phyloP scores from a whole-genome alignment of 2,888 invertebrate genomes.

The Pterobdella sp. region DNA sequence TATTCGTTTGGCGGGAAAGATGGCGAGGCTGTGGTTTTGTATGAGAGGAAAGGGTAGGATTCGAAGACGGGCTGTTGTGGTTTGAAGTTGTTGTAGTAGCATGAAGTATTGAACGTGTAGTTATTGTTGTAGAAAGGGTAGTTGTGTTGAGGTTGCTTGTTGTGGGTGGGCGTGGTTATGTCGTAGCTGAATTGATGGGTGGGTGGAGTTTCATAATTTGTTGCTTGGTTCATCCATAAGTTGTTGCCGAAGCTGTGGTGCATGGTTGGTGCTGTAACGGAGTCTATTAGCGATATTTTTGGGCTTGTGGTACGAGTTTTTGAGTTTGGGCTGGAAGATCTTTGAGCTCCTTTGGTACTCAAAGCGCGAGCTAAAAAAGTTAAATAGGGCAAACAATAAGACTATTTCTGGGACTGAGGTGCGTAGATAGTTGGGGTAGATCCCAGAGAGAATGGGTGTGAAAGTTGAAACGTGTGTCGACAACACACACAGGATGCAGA shows the following conservation, averaged over 20 bases:
- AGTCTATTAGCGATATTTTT: neutral
- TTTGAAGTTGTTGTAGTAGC: neutral
- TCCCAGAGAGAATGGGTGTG: neutral
- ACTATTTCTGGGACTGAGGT: too few relatives aligned
- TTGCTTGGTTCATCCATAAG: neutral
- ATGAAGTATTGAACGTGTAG: constrained; percentile 5
- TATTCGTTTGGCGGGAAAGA: neutral
- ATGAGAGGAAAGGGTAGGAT: neutral
- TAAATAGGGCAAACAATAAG: too few relatives aligned
- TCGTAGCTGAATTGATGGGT: constrained; percentile 8
- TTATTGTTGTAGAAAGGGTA: neutral
- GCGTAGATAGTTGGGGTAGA: neutral
- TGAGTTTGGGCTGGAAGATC: neutral
- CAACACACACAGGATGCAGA: too few relatives aligned
- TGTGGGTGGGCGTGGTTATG: neutral
- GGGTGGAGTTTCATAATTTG: neutral
- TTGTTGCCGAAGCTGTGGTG: neutral
- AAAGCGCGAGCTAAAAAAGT: too few relatives aligned
- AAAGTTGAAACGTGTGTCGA: neutral
- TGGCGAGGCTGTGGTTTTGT: neutral
- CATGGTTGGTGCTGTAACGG: neutral
- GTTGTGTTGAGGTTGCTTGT: neutral
- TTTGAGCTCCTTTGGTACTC: too few relatives aligned
- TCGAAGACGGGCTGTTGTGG: neutral
- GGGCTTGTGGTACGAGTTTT: neutral